Percentiles rank a stretch among this genome's conserved stretches.
Evolutionary conservation across 2,113 vertebrate genomes (phyloP).

Genomic region (Vulpes vulpes): DNA sequence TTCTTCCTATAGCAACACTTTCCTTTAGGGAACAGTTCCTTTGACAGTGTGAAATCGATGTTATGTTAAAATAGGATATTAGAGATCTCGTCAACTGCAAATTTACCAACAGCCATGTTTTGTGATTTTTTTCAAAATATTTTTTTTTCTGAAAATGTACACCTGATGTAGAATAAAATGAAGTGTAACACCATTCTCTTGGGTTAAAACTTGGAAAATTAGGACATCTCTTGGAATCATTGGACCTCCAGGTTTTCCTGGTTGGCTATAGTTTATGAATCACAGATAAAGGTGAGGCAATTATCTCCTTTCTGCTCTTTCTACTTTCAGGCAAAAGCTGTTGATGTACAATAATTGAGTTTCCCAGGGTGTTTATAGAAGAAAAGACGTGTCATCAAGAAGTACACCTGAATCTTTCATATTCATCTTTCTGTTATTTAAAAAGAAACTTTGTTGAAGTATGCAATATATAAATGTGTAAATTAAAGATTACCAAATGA

Average conservation of each 20-base stretch:
- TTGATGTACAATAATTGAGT: constrained; percentile 63
- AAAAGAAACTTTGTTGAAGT: not conserved
- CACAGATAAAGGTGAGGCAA: not conserved
- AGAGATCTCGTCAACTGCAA: not conserved
- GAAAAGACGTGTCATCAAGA: not conserved
- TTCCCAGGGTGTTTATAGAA: constrained; percentile 56
- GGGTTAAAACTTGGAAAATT: not conserved
- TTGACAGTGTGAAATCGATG: not conserved
- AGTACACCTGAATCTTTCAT: not conserved
- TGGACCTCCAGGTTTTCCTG: constrained; percentile 53
- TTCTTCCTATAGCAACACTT: not conserved
- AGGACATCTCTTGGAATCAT: not conserved
- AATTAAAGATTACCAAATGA: not conserved
- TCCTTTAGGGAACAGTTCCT: not conserved
- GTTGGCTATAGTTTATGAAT: not conserved
- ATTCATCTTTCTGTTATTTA: constrained; percentile 47
- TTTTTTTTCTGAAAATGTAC: not conserved
- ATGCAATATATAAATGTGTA: not conserved
- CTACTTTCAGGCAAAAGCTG: constrained; percentile 62
- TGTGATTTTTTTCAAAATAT: not conserved
- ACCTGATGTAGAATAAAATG: not conserved
- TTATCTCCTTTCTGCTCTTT: constrained; percentile 57
- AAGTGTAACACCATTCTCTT: not conserved
- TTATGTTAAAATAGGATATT: not conserved
- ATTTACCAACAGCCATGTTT: not conserved